Evolutionary conservation across 2,113 vertebrate species (phyloP).

Genomic region (Corythaeola cristata): DNA sequence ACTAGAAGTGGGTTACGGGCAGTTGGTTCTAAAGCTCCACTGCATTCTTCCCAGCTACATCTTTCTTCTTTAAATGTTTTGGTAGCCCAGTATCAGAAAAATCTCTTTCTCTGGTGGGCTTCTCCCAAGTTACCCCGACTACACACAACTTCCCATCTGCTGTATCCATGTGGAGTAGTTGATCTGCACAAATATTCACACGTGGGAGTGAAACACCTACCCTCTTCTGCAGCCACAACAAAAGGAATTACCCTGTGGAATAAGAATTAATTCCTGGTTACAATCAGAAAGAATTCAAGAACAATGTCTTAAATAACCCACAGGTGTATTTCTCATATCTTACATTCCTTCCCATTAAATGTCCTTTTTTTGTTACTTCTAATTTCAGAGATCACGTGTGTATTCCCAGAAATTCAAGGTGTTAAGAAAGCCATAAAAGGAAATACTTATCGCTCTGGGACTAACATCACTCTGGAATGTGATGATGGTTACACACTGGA

Average conservation of each 20-base stretch:
- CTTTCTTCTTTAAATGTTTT: background rate
- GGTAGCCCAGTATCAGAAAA: background rate
- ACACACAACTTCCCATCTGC: background rate
- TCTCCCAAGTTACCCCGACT: background rate
- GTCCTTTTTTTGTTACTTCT: background rate
- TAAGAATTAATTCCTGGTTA: background rate
- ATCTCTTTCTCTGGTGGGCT: background rate
- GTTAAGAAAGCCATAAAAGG: slow-evolving; percentile 39
- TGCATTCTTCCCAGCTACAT: background rate
- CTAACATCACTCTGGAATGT: slow-evolving; percentile 60
- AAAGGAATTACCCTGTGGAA: background rate
- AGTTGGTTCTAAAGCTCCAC: background rate
- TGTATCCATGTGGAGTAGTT: background rate
- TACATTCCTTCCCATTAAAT: background rate
- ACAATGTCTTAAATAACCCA: background rate
- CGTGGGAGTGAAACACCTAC: background rate
- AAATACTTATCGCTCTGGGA: background rate
- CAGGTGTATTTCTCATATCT: background rate
- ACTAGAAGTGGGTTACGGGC: background rate
- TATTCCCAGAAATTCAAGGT: slow-evolving; percentile 46
- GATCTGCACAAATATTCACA: background rate
- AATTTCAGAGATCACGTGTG: slow-evolving; percentile 49
- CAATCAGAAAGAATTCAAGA: background rate
- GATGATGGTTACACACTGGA: slow-evolving; percentile 42
- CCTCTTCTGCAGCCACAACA: background rate